Conservation (phyloP, 2,797 vertebrate species). For the Liasis olivaceus region DNA sequence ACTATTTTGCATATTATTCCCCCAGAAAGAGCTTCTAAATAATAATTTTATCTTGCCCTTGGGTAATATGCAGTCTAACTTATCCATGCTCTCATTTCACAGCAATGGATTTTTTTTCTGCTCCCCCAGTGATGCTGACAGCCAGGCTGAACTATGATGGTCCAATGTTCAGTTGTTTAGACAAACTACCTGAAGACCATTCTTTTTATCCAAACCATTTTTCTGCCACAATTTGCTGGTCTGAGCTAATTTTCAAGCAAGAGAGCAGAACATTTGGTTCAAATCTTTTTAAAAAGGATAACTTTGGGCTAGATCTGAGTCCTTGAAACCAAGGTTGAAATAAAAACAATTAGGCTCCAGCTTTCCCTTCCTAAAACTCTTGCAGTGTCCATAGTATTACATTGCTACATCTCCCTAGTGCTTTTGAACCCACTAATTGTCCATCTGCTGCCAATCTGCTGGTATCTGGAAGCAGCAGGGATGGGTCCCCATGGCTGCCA, state of each 20-base stretch:
- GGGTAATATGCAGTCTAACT: background rate
- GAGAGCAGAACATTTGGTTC: background rate
- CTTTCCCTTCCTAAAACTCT: background rate
- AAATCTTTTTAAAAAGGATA: background rate
- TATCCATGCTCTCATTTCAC: background rate
- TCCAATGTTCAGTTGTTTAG: background rate
- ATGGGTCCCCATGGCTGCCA: background rate
- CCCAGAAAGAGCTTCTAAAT: background rate
- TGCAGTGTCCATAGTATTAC: background rate
- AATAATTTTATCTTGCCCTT: background rate
- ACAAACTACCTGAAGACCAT: background rate
- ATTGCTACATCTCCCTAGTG: background rate
- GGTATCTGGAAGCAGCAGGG: background rate
- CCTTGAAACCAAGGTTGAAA: constrained; percentile 20
- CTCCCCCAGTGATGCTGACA: background rate
- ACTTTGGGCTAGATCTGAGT: background rate
- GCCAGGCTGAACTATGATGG: background rate
- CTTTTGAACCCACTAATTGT: constrained; percentile 29
- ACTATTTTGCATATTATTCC: background rate
- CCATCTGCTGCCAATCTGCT: background rate
- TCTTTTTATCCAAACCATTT: background rate
- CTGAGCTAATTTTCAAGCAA: background rate
- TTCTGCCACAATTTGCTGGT: background rate
- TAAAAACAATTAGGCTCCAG: background rate
- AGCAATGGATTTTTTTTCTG: background rate